Evolutionary conservation across 37 sponge, comb jelly and placozoan species (phyloP), one percentile per base, ranked within the genome.

Genomic region (Lycopodina hypogea): DNA sequence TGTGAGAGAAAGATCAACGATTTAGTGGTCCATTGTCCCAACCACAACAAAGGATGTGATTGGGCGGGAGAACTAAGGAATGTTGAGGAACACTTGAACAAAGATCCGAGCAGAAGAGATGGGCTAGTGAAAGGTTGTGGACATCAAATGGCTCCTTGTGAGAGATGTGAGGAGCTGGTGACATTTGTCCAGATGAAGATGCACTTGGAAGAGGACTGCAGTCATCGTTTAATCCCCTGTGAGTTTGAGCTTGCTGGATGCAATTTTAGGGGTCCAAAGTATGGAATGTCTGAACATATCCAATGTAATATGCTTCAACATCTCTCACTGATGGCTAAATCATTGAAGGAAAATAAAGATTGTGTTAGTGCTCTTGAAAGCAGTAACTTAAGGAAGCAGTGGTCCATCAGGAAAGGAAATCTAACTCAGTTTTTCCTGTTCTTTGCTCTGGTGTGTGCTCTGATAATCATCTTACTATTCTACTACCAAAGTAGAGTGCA

Each of bases 1-100:
- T 33, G 35, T 3, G 66, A 65, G 34, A 29, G 66, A 12, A 65
- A 4, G 30, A 65, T 65, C 18, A 65, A 30, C 34, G 11, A 11
- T 14, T 33, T 65, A 12, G 12, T 14, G 34, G 66, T 65, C 2
- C 66, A 34, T 34, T 65, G 66, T 65, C 33, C 30, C 33, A 65
- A 65, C 66, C 66, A 65, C 30, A 65, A 30, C 17, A 32, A 32
- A 30, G 66, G 66, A 65, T 65, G 66, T 32, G 34, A 65, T 4
- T 65, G 66, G 66, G 30, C 32, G 35, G 66, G 66, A 30, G 66
- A 65, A 30, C 66, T 65, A 12, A 65, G 30, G 30, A 32, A 65
- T 65, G 66, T 33, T 3, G 66, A 65, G 66, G 30, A 65, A 17
- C 66, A 65, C 32, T 58, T 74, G 6, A 69, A 42, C 26, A 70